Percentiles rank a stretch among this genome's conserved stretches.
Evolutionary conservation across 92 coral and sea anemone genomes (phyloP).

Genomic region (Parazoanthus swiftii): DNA sequence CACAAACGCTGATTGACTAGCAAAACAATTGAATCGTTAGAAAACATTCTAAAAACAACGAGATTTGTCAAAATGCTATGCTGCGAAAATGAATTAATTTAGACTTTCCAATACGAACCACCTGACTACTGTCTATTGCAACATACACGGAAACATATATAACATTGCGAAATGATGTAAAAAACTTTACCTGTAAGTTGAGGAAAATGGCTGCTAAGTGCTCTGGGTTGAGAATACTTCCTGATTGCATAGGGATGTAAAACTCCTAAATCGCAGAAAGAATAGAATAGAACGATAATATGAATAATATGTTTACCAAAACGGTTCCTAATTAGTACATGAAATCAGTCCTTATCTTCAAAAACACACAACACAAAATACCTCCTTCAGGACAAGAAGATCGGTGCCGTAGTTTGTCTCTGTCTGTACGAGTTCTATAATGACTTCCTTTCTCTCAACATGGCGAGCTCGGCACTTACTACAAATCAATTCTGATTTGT

Average conservation of each 20-base stretch:
- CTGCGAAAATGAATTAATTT: too few species aligned
- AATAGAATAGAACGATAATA: not conserved
- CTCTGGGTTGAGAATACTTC: conserved; percentile 87
- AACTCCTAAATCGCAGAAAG: conserved; percentile 67
- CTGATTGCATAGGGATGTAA: conserved; percentile 91
- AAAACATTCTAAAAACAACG: too few species aligned
- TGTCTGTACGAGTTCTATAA: conserved; percentile 94
- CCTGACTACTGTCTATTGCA: not conserved
- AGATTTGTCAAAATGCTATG: too few species aligned
- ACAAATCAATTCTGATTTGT: conserved; percentile 58
- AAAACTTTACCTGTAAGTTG: conserved; percentile 78
- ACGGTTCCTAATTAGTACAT: too few species aligned
- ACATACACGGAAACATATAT: not conserved
- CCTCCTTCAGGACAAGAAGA: conserved; percentile 94
- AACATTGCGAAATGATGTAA: not conserved
- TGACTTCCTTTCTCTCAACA: conserved; percentile 92
- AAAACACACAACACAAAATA: not conserved
- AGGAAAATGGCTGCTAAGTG: conserved; percentile 89
- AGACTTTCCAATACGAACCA: too few species aligned
- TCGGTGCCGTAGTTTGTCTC: conserved; percentile 95
- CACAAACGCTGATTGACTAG: too few species aligned
- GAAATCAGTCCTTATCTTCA: too few species aligned
- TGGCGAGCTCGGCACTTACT: conserved; percentile 79
- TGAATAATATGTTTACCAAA: too few species aligned
- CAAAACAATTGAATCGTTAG: too few species aligned